Evolutionary conservation across 2,113 vertebrate species (phyloP).

Genomic region (Platichthys flesus): DNA sequence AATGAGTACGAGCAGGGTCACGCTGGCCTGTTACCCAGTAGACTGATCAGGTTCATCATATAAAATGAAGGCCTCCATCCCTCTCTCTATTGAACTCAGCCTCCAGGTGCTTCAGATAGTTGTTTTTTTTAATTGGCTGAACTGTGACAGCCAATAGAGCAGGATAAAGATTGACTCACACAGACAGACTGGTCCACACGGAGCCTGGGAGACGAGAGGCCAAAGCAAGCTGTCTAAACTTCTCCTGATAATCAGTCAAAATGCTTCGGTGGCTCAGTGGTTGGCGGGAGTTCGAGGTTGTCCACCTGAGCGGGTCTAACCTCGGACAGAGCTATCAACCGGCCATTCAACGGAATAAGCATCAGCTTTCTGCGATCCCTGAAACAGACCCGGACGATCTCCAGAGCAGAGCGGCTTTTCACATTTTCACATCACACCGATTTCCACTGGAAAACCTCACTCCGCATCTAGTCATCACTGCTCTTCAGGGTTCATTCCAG

Average conservation of each 20-base stretch:
- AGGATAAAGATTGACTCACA: constrained; percentile 47
- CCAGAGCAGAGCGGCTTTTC: constrained; percentile 8
- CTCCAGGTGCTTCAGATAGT: constrained; percentile 58
- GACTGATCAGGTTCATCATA: constrained; percentile 36
- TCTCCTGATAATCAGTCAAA: constrained; percentile 66
- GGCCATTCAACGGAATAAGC: constrained; percentile 41
- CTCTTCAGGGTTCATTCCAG: constrained; percentile 10
- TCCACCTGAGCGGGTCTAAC: constrained; percentile 45
- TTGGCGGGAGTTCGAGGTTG: constrained; percentile 59
- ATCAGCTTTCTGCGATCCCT: constrained; percentile 13
- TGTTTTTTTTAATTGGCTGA: constrained; percentile 71
- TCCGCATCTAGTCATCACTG: neutral
- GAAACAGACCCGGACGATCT: constrained; percentile 26
- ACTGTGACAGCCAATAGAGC: constrained; percentile 75
- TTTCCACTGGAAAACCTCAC: constrained; percentile 2
- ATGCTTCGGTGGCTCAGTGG: constrained; percentile 58
- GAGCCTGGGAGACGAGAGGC: constrained; percentile 58
- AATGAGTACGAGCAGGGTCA: constrained; percentile 38
- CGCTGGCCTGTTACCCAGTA: constrained; percentile 21
- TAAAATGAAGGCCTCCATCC: constrained; percentile 35
- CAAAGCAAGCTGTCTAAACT: constrained; percentile 51
- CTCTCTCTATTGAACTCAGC: constrained; percentile 59
- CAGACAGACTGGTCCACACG: constrained; percentile 53
- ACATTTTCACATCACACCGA: too few species aligned
- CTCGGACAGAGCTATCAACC: constrained; percentile 24